phyloP scores from a whole-genome alignment of 2,888 invertebrate species.

The Dynastes grantii region DNA sequence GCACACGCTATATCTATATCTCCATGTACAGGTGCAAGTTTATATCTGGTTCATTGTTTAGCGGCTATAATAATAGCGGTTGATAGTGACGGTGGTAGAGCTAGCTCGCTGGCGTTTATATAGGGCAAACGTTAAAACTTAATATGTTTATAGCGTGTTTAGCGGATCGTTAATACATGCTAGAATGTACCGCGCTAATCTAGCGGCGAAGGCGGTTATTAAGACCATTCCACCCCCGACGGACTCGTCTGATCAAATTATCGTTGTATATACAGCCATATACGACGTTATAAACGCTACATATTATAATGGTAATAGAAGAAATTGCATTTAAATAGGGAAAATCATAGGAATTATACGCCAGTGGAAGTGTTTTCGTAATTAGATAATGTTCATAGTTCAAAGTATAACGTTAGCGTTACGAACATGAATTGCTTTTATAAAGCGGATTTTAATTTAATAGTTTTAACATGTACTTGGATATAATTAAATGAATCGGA shows the following conservation, averaged over 20 bases:
- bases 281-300: background rate
- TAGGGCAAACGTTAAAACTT: constrained; percentile 13
- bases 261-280: background rate
- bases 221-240: background rate
- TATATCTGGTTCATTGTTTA: constrained; percentile 2
- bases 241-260: background rate
- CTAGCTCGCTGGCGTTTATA: background rate
- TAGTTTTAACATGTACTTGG: too few relatives aligned
- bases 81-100: too few relatives aligned
- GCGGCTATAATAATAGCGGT: too few relatives aligned
- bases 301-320: background rate
- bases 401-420: background rate
- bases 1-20: background rate
- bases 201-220: constrained; percentile 3
- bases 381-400: constrained; percentile 5
- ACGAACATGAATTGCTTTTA: background rate
- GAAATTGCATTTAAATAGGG: constrained; percentile 18
- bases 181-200: constrained; percentile 13
- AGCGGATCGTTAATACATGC: constrained; percentile 19
- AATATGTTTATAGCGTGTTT: constrained; percentile 27
- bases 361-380: background rate
- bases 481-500: too few relatives aligned
- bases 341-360: constrained; percentile 8
- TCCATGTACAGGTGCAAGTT: background rate
- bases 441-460: too few relatives aligned